Base-by-base conservation (phyloP, 2,888 invertebrate species). In the Diplolepis rosae region DNA sequence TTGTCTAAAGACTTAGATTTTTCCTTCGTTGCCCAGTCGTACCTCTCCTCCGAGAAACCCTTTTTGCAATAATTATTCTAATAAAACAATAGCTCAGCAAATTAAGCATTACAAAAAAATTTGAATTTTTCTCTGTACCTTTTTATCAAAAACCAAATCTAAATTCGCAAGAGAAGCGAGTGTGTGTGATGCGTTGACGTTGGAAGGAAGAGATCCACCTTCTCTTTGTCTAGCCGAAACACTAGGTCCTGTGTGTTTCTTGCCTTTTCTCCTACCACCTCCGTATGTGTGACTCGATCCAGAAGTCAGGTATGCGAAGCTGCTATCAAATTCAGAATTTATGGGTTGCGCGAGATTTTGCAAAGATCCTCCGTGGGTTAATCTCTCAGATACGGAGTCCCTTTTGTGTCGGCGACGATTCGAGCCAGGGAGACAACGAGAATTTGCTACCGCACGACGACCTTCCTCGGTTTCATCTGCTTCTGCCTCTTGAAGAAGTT, bases 401-500 rank as follows among this genome's bases (percentile, higher is more conserved):
- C 89, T 87, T 80, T 90, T 89, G 74, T 89, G 85, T 73, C 88
- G 83, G 69, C 89, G 85, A 65, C 89, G 85, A 76, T 87, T 89
- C 24, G 89, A 86, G 11, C 87, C 85, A 48, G 88, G 87, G 70
- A 87, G 80, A 68, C 86, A 87, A 56, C 87, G 87, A 51, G 86
- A 84, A 79, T 83, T 88, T 69, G 84, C 83, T 80, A 84, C 86
- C 82, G 84, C 82, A 77, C 85, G 84, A 89, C 89, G 86, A 77
- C 86, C 85, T 79, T 84, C 90, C 82, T 80, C 90, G 86, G 85
- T 91, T 89, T 94, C 94, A 89, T 94, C 94, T 84, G 93, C 93
- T 88, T 95, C 95, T 78, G 93, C 95, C 87, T 94, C 93, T 84
- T 93, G 92, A 78, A 95, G 90, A 85, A 95, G 90, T 90, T 94